Percentiles rank a stretch among this genome's conserved stretches.
These are phyloP conservation scores for Aviceda subcristata DNA, from an alignment of 2,113 vertebrate genomes.

Conservation along the genomic window DNA sequence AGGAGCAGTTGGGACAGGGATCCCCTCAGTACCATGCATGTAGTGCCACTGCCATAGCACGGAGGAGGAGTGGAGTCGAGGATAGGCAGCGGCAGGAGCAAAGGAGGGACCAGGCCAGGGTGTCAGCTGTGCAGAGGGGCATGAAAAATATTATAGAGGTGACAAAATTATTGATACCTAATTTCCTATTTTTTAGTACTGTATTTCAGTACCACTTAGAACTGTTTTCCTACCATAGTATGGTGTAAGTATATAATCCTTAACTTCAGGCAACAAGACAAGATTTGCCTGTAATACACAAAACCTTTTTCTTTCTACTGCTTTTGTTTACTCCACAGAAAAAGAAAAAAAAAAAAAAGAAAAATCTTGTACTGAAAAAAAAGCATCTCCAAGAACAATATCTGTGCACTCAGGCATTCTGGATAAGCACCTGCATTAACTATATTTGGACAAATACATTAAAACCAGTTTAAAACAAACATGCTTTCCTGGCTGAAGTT, in stretches of 20 bases:
- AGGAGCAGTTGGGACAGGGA: background rate
- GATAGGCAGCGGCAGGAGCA: background rate
- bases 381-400: background rate
- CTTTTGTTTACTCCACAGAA: background rate
- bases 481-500: background rate
- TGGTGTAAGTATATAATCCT: background rate
- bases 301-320: background rate
- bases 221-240: background rate
- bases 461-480: background rate
- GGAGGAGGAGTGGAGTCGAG: background rate
- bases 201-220: background rate
- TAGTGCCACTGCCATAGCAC: background rate
- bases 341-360: background rate
- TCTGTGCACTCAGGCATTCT: background rate
- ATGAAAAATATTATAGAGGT: background rate
- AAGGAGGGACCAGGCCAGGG: background rate
- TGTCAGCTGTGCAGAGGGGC: background rate
- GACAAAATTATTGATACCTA: background rate
- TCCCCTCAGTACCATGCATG: fast-evolving
- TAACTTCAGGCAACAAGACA: background rate
- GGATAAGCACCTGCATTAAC: background rate
- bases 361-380: background rate
- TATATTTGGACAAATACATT: background rate
- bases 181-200: background rate
- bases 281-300: background rate